Evolutionary conservation across 2,888 invertebrate species (phyloP).

Genomic region (Zygothrica quintamaculata): DNA sequence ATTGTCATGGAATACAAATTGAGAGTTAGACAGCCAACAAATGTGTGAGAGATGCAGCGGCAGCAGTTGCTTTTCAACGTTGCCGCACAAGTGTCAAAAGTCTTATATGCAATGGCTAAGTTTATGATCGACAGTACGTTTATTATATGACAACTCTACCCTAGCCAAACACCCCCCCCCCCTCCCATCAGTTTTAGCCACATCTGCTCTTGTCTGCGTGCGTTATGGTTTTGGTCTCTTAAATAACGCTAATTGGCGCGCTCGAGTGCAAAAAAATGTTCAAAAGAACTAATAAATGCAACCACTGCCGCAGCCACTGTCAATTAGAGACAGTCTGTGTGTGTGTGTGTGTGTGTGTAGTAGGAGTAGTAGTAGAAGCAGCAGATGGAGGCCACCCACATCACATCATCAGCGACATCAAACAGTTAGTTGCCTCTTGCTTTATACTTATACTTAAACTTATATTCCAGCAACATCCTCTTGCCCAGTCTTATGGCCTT

Average conservation of each 20-base stretch:
- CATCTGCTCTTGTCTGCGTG: not conserved
- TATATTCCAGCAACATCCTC: not conserved
- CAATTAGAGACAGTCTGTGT: conserved; percentile 20
- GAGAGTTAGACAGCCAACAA: conserved; percentile 24
- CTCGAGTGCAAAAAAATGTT: conserved; percentile 48
- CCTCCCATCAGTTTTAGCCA: not conserved
- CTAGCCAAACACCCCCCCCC: not conserved
- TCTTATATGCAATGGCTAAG: conserved; percentile 43
- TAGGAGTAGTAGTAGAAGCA: too few relatives aligned
- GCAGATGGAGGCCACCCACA: conserved; percentile 20
- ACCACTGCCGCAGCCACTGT: conserved; percentile 33
- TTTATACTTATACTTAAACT: not conserved
- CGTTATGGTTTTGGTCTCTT: not conserved
- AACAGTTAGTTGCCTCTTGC: conserved; percentile 14
- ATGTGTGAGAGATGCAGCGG: conserved; percentile 21
- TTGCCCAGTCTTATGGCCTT: not conserved
- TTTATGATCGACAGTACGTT: conserved; percentile 39
- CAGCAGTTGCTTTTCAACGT: conserved; percentile 18
- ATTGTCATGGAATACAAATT: conserved; percentile 46
- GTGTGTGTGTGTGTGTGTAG: too few relatives aligned
- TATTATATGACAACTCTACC: conserved; percentile 21
- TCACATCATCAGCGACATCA: conserved; percentile 22
- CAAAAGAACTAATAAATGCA: conserved; percentile 55
- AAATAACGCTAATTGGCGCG: conserved; percentile 46
- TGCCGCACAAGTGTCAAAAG: conserved; percentile 58